Percentiles rank a stretch among this genome's conserved stretches.
Conservation (phyloP, 2,888 invertebrate species). For the Philereme vetulata region DNA sequence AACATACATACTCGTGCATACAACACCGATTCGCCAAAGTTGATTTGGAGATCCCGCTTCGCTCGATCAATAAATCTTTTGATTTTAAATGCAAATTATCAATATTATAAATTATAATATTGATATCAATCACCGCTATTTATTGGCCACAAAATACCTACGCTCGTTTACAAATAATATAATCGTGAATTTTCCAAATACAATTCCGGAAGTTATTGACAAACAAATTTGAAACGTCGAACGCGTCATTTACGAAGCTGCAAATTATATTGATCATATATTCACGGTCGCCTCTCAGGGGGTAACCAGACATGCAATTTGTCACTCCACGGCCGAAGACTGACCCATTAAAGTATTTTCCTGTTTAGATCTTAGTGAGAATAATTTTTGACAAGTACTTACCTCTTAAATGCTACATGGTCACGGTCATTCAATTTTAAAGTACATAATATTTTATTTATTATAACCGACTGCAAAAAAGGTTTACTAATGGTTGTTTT, state of each 20-base stretch:
- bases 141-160: too few species aligned
- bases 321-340: constrained; percentile 17
- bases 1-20: not conserved
- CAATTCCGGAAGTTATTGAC: too few species aligned
- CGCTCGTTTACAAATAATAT: too few species aligned
- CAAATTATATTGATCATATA: constrained; percentile 12
- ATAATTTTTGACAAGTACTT: not conserved
- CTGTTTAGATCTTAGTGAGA: constrained; percentile 11
- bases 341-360: constrained; percentile 11
- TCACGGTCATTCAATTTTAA: not conserved
- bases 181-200: too few species aligned
- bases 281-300: constrained; percentile 4
- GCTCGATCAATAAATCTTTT: too few species aligned
- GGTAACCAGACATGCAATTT: constrained; percentile 11
- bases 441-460: not conserved
- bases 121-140: too few species aligned
- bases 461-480: too few species aligned
- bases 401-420: not conserved
- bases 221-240: not conserved
- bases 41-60: not conserved
- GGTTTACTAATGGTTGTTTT: too few species aligned
- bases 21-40: not conserved
- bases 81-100: too few species aligned
- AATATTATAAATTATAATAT: too few species aligned
- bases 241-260: not conserved